These are phyloP conservation scores for Sphecodes monilicornis DNA, from an alignment of 2,888 invertebrate genomes.

Conservation along the genomic window DNA sequence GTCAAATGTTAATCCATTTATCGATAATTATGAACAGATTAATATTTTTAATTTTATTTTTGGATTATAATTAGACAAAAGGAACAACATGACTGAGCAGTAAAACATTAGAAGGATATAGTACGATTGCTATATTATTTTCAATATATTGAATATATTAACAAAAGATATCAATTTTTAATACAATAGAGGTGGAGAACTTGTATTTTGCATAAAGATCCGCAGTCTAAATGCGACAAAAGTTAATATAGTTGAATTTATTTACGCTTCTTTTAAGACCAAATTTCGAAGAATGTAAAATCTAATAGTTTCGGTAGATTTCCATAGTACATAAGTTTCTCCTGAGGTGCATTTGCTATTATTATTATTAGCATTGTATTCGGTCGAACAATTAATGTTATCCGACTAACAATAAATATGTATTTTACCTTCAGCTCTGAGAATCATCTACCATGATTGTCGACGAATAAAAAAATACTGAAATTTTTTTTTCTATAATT, in stretches of 20 bases:
- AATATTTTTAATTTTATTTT: no score
- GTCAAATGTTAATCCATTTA: no score
- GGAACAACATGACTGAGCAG: no score
- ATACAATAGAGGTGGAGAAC: neutral
- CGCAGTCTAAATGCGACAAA: neutral
- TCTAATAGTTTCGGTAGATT: no score
- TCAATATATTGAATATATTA: no score
- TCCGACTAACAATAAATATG: neutral
- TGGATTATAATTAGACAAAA: no score
- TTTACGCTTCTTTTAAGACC: no score
- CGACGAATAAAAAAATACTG: neutral
- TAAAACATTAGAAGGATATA: no score
- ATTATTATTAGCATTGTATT: neutral
- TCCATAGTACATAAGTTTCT: neutral
- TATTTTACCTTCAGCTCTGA: neutral
- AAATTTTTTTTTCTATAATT: neutral
- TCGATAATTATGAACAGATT: no score
- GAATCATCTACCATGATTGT: neutral
- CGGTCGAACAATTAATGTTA: no score
- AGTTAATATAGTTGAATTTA: neutral
- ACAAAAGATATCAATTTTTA: neutral
- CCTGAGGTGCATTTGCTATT: neutral
- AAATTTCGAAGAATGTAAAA: no score
- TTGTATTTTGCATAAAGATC: neutral
- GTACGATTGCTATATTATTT: no score